phyloP scores from a whole-genome alignment of 2,888 invertebrate species.

The Ptilodon capucinus region DNA sequence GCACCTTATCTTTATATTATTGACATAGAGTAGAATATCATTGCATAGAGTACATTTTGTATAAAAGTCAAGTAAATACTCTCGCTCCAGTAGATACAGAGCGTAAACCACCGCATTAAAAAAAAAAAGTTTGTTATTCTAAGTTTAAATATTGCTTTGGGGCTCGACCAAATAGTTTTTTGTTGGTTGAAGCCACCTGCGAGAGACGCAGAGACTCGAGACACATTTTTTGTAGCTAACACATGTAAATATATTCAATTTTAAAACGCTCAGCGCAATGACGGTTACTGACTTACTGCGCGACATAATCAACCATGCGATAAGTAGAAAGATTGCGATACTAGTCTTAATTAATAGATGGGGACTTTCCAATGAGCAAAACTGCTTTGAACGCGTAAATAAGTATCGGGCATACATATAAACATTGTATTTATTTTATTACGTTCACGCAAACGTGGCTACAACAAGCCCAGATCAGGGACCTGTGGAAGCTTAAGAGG shows the following conservation, averaged over 20 bases:
- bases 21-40: no score
- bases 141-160: slow-evolving; percentile 2
- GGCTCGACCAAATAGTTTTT: slow-evolving; percentile 32
- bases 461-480: no score
- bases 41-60: no score
- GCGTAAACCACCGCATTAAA: no score
- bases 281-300: slow-evolving; percentile 8
- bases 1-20: no score
- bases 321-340: slow-evolving; percentile 14
- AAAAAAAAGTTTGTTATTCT: not conserved
- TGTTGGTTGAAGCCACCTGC: slow-evolving; percentile 50
- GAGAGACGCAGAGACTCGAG: slow-evolving; percentile 25
- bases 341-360: slow-evolving; percentile 7
- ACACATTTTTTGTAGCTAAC: slow-evolving; percentile 25
- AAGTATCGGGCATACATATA: not conserved
- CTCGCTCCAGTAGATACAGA: no score
- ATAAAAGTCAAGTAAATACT: no score
- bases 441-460: no score
- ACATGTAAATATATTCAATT: slow-evolving; percentile 23
- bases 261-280: slow-evolving; percentile 4
- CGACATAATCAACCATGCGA: slow-evolving; percentile 14
- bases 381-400: slow-evolving; percentile 11
- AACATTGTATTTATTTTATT: no score
- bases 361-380: slow-evolving; percentile 22
- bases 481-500: no score